phyloP scores from a whole-genome alignment of 2,113 vertebrate species.

The Corynorhinus townsendii region DNA sequence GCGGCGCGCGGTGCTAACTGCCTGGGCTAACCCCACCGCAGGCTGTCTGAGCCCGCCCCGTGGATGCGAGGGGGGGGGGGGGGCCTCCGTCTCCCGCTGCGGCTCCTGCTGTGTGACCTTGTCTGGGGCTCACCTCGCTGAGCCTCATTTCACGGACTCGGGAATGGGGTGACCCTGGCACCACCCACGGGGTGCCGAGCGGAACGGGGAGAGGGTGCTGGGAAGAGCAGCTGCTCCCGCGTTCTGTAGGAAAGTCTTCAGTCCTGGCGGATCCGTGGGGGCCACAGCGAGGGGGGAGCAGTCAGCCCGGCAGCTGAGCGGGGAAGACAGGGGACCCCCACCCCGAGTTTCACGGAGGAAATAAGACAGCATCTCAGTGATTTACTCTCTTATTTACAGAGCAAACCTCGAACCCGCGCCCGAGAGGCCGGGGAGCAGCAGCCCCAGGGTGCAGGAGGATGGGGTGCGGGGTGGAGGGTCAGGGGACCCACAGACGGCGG shows the following conservation, averaged over 20 bases:
- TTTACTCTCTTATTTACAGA: background rate
- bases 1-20: background rate
- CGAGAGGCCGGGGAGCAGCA: too few relatives aligned
- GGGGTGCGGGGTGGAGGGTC: background rate
- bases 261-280: background rate
- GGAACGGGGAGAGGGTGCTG: accelerated
- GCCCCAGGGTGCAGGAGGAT: too few relatives aligned
- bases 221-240: background rate
- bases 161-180: accelerated
- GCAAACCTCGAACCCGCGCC: too few relatives aligned
- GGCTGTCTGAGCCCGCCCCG: background rate
- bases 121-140: background rate
- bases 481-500: background rate
- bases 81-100: too few relatives aligned
- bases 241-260: background rate
- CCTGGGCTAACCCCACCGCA: background rate
- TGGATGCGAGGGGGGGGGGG: too few relatives aligned
- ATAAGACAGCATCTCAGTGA: accelerated
- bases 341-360: accelerated
- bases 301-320: background rate
- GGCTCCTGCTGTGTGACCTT: background rate
- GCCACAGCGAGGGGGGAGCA: background rate
- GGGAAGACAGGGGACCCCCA: accelerated
- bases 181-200: accelerated
- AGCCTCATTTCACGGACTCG: background rate